These are phyloP conservation scores for Microctenopoma stevenorrisi DNA, from an alignment of 2,797 vertebrate genomes.

Conservation along the genomic window DNA sequence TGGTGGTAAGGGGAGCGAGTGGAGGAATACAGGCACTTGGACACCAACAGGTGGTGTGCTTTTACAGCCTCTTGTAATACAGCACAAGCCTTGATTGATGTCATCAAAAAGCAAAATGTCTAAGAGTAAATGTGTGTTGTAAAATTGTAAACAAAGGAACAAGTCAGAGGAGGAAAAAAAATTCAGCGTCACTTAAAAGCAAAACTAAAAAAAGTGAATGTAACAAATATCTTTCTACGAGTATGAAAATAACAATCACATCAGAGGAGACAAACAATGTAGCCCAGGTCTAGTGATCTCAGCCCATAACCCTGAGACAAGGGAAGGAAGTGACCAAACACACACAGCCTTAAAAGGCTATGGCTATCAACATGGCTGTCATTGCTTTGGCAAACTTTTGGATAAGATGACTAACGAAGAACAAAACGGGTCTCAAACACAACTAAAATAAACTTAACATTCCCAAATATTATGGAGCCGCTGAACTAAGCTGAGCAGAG, in stretches of 20 bases:
- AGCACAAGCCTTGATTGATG: conserved; percentile 49
- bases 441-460: conserved; percentile 24
- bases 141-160: conserved; percentile 29
- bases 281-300: conserved; percentile 40
- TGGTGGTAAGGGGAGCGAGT: conserved; percentile 53
- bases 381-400: conserved; percentile 54
- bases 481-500: conserved; percentile 39
- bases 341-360: conserved; percentile 32
- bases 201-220: conserved; percentile 9
- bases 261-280: conserved; percentile 17
- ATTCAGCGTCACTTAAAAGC: conserved; percentile 7
- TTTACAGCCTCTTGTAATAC: conserved; percentile 76
- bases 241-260: conserved; percentile 18
- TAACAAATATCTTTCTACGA: conserved; percentile 2
- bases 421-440: conserved; percentile 21
- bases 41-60: conserved; percentile 87
- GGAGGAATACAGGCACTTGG: conserved; percentile 75
- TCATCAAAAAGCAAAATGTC: conserved; percentile 25
- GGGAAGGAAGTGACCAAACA: conserved; percentile 45
- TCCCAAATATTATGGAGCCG: conserved; percentile 32
- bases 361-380: conserved; percentile 36
- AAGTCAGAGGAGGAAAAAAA: background rate
- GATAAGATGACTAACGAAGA: conserved; percentile 31
- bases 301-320: conserved; percentile 65
- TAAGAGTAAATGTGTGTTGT: conserved; percentile 29